Percentiles rank a stretch among this genome's conserved stretches.
These are phyloP conservation scores for Canis aureus DNA, from an alignment of 2,113 vertebrate species.

Conservation along the genomic window DNA sequence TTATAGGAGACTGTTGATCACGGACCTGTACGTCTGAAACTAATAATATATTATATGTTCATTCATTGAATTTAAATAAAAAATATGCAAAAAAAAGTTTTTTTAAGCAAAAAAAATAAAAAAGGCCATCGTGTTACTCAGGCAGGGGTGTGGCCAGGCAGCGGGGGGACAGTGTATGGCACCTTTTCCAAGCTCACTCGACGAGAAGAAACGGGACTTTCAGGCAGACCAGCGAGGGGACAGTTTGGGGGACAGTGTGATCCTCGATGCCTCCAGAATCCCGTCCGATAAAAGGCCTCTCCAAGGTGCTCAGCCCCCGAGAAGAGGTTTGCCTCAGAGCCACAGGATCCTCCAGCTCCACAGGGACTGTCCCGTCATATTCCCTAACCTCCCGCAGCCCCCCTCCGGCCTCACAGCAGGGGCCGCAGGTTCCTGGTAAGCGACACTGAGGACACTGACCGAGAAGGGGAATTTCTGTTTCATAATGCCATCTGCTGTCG, in stretches of 20 bases:
- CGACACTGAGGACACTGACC: background rate
- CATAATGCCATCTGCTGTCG: conserved; percentile 69
- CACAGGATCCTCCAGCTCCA: background rate
- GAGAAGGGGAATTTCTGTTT: conserved; percentile 36
- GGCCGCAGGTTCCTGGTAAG: background rate
- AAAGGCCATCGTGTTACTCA: too few relatives aligned
- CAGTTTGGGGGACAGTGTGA: background rate
- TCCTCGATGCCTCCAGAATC: background rate
- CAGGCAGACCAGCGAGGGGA: background rate
- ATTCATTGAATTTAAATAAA: too few relatives aligned
- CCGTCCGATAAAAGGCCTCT: background rate
- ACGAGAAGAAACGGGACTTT: background rate
- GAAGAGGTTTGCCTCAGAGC: background rate
- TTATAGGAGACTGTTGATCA: too few relatives aligned
- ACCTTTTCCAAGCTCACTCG: background rate
- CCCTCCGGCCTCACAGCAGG: too few relatives aligned
- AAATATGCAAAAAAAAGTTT: too few relatives aligned
- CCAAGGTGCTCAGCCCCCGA: background rate
- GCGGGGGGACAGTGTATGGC: too few relatives aligned
- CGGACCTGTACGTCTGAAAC: too few relatives aligned
- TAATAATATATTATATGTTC: too few relatives aligned
- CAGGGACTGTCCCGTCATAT: background rate
- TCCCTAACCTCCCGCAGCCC: background rate
- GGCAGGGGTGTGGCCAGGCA: too few relatives aligned
- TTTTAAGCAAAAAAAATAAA: too few relatives aligned